Base-by-base conservation (phyloP, 2,888 invertebrate genomes). In the Eurytoma californica region DNA sequence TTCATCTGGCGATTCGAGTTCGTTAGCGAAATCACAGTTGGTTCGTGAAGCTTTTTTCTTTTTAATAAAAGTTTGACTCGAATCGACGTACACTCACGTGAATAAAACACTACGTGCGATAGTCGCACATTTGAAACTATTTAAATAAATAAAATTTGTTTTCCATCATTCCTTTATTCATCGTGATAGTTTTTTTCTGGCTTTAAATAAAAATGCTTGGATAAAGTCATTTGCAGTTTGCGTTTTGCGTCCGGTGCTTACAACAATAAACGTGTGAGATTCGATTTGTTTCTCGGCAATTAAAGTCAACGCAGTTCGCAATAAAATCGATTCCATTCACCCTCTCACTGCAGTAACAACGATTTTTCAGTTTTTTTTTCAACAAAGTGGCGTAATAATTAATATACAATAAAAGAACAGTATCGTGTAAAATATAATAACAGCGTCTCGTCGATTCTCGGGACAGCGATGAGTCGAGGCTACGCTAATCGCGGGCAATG, bases 261-360 rank as follows among this genome's bases (percentile, higher is more conserved):
- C 49, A 68, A 53, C 51, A 53, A 18, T 18, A 30, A 73, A 47
- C 61, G 61, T 55, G 72, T 72, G 55, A 75, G 20, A 20, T 14
- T 60, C 60, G 60, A 68, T 72, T 73, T 68, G 67, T 77, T 80
- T 77, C 47, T 49, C 67, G 77, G 73, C 72, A 77, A 80, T 80
- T 66, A 69, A 80, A 77, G 80, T 20, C 55, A 80, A 77, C 80
- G 70, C 70, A 77, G 12, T 77, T 70, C 66, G 57, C 74, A 74
- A 39, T 39, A 39, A 80, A 77, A 74, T 74, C 77, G 70, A 74
- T 74, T 77, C 67, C 77, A 80, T 80, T 77, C 77, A 80, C 72
- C n/a, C 80, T 67, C 70, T 74, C 70, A 77, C 70, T 77, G 70
- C 55, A 67, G 7, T 68, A 63, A 73, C 49, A 80, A 75, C 57